Base-by-base conservation (phyloP, 2,888 invertebrate species). In the Dione juno region DNA sequence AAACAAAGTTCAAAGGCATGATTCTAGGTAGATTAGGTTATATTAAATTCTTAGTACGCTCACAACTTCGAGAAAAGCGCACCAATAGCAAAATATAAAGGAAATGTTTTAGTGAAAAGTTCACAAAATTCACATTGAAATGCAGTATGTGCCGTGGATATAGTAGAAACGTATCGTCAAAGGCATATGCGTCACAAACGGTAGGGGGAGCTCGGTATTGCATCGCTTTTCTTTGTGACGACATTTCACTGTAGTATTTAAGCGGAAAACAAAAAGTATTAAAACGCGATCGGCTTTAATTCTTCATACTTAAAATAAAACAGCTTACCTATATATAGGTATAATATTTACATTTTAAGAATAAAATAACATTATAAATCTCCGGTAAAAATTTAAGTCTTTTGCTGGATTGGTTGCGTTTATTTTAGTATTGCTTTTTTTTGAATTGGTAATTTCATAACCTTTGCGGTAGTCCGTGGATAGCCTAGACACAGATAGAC, bases 161-260 rank as follows among this genome's bases (percentile, higher is more conserved):
- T 61, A 61, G 11, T n/a, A 61, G 59, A 45, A 45, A n/a, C 21
- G 54, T 54, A 35, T 61, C 61, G 61, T 61, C 61, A 61, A 61
- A 61, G 61, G 61, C 61, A 45, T n/a, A 61, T 21, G 43, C 61
- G 61, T 28, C 45, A 61, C 61, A 45, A 61, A 35, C 61, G 61
- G 28, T 10, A 45, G 11, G 43, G 21, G 59, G 28, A 28, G 45
- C 16, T 45, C 61, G 61, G 21, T 45, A 45, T 45, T 45, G 61
- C 61, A n/a, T 35, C 45, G 61, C 61, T 16, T 45, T 45, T 61
- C 61, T 61, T 45, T 61, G 61, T 61, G 45, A 45, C 28, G 21
- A 61, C 59, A 45, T 45, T 61, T 61, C 28, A 8, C 28, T 61
- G n/a, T 45, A 61, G 28, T 16, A 35, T 45, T 35, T 61, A 35